Conservation (phyloP, 2,888 invertebrate species). For the Doris montereyensis region DNA sequence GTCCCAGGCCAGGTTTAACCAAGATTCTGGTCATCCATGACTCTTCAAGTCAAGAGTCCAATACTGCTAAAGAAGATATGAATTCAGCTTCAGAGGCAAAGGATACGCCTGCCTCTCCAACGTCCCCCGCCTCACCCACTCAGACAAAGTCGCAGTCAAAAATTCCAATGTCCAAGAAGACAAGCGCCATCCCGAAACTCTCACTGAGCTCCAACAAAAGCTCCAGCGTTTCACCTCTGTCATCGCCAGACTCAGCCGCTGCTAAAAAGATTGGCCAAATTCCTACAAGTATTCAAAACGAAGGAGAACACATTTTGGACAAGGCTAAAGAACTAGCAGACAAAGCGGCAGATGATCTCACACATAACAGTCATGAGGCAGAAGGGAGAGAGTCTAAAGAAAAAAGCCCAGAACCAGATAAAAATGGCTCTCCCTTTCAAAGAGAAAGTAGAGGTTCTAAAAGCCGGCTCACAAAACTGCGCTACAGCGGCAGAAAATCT, state of each 20-base stretch:
- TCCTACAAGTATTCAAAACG: no score
- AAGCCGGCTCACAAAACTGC: not conserved
- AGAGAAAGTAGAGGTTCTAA: not conserved
- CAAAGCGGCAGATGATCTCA: not conserved
- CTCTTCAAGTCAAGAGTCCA: not conserved
- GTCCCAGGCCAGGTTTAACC: not conserved
- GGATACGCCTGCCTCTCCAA: not conserved
- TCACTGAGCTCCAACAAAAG: not conserved
- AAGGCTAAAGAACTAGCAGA: no score
- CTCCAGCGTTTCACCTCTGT: not conserved
- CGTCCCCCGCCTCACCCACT: not conserved
- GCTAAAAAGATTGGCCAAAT: not conserved
- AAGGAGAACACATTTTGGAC: no score
- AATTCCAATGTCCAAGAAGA: not conserved
- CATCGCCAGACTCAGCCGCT: not conserved
- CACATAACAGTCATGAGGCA: not conserved
- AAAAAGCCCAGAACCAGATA: not conserved
- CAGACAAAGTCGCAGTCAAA: not conserved
- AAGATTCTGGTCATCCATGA: not conserved
- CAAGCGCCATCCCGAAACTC: not conserved
- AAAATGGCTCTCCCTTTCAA: not conserved
- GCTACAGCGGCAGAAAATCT: not conserved
- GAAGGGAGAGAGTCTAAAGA: not conserved
- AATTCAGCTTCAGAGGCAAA: not conserved
- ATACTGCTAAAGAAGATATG: not conserved